Evolutionary conservation across 1,140 invertebrate species (phyloP), one percentile per base, ranked within the genome.

Genomic region (Drosophila bipectinata): DNA sequence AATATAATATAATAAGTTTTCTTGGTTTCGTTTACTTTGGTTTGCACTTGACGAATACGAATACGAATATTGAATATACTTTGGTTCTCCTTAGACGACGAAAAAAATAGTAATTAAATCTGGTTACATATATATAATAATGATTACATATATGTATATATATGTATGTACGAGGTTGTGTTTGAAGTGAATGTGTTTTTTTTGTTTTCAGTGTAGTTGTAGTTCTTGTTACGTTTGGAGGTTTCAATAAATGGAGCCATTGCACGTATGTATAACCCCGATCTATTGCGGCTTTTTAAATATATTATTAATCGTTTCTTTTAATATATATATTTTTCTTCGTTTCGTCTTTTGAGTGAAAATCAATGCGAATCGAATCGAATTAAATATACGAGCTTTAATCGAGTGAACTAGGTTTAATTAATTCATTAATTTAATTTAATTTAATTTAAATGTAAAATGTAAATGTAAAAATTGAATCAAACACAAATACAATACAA

Each of bases 1-100:
- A 87, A 87, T 87, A 78, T 66, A 85, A 85, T 85, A 87, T 82
- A 87, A 87, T 87, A 87, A 78, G 83, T 79, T 77, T 75, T 54
- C 45, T 73, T 79, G 58, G 66, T 80, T 85, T 79, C 61, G 56
- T 82, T 69, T 61, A 49, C 57, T 83, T 77, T 71, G 58, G 64
- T 75, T 84, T 85, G 77, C 81, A 80, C 71, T 64, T 74, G 69
- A 64, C 77, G 66, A 69, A 85, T 85, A 78, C 77, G 63, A 69
- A 85, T 85, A 77, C 74, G 77, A 66, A 81, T 81, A 80, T 77
- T 77, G 78, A 69, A 80, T 82, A 81, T 77, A 77, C 62, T 77
- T 77, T 77, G 60, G 59, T 57, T 54, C 60, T 52, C 44, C 77
- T 84, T 71, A 85, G 81, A 85, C 77, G 81, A 85, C 81, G 64